Evolutionary conservation across 2,113 vertebrate species (phyloP).

Genomic region (Calyptommatus sinebrachiatus): DNA sequence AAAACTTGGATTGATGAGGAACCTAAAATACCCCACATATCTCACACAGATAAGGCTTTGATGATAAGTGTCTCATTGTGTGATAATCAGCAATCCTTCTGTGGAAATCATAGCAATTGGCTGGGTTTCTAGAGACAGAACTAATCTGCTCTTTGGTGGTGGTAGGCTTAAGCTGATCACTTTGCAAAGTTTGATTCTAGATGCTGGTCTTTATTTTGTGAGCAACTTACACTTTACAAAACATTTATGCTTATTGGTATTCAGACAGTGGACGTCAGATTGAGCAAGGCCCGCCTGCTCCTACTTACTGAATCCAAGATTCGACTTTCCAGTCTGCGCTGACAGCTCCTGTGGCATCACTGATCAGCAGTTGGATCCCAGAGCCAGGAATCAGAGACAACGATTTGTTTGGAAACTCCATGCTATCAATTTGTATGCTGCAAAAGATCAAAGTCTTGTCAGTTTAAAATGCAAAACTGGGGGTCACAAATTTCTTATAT

Average conservation of each 20-base stretch:
- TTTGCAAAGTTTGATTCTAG: no score
- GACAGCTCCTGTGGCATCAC: constrained; percentile 60
- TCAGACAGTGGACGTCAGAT: not conserved
- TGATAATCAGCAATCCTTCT: no score
- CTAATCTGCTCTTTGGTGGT: no score
- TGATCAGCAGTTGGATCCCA: constrained; percentile 63
- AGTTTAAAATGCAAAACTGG: not conserved
- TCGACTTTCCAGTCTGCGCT: constrained; percentile 62
- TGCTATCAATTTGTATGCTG: constrained; percentile 65
- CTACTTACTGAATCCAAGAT: constrained; percentile 71
- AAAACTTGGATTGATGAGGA: no score
- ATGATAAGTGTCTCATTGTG: no score
- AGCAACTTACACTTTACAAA: not conserved
- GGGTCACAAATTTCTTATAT: constrained; percentile 16
- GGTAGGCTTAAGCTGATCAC: no score
- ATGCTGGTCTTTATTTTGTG: not conserved
- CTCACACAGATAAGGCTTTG: no score
- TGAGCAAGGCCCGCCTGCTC: not conserved
- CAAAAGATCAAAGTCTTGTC: constrained; percentile 13
- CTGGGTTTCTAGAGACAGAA: no score
- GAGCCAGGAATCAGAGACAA: constrained; percentile 60
- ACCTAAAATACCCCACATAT: no score
- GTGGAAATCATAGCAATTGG: no score
- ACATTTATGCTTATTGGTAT: not conserved
- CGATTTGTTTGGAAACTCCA: constrained; percentile 69